Evolutionary conservation across 2,888 invertebrate genomes (phyloP), one percentile per base, ranked within the genome.

Genomic region (Parnassius mnemosyne): DNA sequence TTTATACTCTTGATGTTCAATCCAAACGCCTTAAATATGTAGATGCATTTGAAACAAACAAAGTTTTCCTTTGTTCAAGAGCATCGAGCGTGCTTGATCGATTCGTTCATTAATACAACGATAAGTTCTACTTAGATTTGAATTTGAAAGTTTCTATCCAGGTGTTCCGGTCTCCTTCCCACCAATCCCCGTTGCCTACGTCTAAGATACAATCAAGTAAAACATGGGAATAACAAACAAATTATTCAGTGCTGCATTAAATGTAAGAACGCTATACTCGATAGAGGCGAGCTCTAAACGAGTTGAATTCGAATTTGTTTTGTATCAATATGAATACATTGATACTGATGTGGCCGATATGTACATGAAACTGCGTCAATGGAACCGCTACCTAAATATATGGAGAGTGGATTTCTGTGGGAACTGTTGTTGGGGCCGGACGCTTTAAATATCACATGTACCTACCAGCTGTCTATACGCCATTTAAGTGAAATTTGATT

Each of bases 71-170:
- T 71, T 73, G 72, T 74, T 74, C 75, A 64, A 64, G 34, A 34
- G 9, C 10, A 57, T 64, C 66, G 70, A 25, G 65, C 71, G 71
- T 69, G 67, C 72, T 74, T 75, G 74, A 74, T 71, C 65, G 62
- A 78, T 81, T 80, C 76, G 76, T 78, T 78, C 72, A 78, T 77
- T 77, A 79, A 77, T 78, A 74, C 66, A 65, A 57, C 68, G 69
- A 71, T 69, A 72, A 70, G 71, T 77, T 74, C 59, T 57, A 53
- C 63, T 64, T 61, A 66, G 66, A 82, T 86, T 86, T 84, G 81
- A 84, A 81, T 87, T 85, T 82, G 75, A 84, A 80, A 85, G 75
- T 69, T 64, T 69, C 60, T 57, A 72, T 73, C 85, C 85, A 86
- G 84, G 80, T 86, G 84, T 78, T 63, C 68, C 66, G 63, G 57